phyloP scores from a whole-genome alignment of 2,113 vertebrate species.

The Strigops habroptila region DNA sequence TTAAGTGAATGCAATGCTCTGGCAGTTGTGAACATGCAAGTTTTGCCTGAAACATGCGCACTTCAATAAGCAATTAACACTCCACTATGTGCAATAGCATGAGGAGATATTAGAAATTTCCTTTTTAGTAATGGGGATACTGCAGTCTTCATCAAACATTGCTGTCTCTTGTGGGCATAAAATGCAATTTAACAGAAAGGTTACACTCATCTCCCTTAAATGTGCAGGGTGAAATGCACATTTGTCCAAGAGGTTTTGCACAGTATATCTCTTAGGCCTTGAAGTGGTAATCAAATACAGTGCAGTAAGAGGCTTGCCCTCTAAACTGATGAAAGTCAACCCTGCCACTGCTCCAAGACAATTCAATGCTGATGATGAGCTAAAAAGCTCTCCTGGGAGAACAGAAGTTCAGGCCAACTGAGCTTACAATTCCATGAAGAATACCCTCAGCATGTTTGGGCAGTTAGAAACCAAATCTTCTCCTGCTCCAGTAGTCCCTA shows the following conservation, averaged over 20 bases:
- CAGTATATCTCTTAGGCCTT: background rate
- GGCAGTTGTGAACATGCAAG: background rate
- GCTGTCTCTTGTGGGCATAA: constrained; percentile 25
- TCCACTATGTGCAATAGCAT: background rate
- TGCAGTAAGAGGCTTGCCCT: background rate
- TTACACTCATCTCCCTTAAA: constrained; percentile 27
- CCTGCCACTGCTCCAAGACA: background rate
- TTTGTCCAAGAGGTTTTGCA: background rate
- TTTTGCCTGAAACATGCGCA: constrained; percentile 1
- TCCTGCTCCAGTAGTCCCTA: background rate
- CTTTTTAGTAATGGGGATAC: constrained; percentile 40
- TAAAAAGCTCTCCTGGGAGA: background rate
- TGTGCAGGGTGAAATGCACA: background rate
- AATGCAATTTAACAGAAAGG: constrained; percentile 51
- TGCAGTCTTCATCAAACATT: constrained; percentile 34
- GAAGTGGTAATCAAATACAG: background rate
- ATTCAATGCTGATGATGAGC: background rate
- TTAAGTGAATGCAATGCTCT: constrained; percentile 48
- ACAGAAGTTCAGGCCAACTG: background rate
- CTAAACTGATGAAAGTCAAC: background rate
- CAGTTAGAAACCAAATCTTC: background rate
- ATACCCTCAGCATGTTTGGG: background rate
- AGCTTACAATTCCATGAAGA: background rate
- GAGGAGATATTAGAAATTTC: constrained; percentile 27
- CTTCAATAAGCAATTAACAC: constrained; percentile 45